Percentiles rank a stretch among this genome's conserved stretches.
These are phyloP conservation scores for Pocillopora damicornis DNA, from an alignment of 64 coral and sea anemone species.

Conservation along the genomic window DNA sequence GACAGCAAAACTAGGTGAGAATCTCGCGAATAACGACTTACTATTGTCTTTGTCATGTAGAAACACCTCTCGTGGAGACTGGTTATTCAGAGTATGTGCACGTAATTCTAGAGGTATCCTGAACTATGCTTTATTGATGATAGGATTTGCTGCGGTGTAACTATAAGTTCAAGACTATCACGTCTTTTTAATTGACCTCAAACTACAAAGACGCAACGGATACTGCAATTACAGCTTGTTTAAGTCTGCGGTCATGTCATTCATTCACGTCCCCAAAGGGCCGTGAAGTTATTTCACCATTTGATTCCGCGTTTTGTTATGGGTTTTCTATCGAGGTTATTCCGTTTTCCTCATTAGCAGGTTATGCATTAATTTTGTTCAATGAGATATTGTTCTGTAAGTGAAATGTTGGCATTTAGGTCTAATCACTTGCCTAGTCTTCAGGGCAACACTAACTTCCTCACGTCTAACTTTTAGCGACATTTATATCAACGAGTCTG, in stretches of 20 bases:
- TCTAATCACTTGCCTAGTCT: background rate
- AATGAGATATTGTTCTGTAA: too few relatives aligned
- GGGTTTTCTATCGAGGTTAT: background rate
- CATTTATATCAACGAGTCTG: background rate
- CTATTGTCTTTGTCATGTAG: too few relatives aligned
- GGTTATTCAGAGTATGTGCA: too few relatives aligned
- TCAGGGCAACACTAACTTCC: background rate
- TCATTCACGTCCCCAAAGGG: background rate
- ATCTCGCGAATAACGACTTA: too few relatives aligned
- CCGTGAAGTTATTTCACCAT: background rate
- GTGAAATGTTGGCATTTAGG: too few relatives aligned
- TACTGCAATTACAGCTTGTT: background rate
- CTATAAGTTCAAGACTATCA: background rate
- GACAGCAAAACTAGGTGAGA: too few relatives aligned
- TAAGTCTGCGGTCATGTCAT: background rate
- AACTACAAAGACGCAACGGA: background rate
- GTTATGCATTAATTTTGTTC: too few relatives aligned
- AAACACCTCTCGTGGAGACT: too few relatives aligned
- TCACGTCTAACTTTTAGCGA: background rate
- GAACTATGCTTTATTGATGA: background rate
- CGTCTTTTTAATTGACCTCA: constrained; percentile 21
- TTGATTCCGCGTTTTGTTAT: background rate
- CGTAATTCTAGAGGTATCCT: background rate
- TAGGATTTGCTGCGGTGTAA: background rate
- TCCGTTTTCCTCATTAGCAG: too few relatives aligned